These are phyloP conservation scores for Gymnopithys bicolor DNA, from an alignment of 2,797 vertebrate species.

Conservation along the genomic window DNA sequence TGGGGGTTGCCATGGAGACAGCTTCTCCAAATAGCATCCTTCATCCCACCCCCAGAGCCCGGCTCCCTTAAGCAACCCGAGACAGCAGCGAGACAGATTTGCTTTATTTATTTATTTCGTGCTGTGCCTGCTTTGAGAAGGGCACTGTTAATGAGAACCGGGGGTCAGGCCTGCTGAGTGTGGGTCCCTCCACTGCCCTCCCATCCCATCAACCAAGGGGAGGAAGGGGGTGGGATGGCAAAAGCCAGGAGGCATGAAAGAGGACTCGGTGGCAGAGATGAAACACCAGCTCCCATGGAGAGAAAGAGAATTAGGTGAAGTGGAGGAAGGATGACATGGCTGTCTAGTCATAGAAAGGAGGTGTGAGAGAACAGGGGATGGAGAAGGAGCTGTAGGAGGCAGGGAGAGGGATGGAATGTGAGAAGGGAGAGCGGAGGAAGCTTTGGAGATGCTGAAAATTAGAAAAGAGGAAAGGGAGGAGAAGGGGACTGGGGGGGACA, in stretches of 20 bases:
- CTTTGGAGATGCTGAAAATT: background rate
- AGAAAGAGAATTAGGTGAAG: background rate
- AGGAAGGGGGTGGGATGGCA: background rate
- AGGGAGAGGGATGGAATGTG: background rate
- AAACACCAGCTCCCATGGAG: fast-evolving
- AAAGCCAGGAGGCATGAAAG: background rate
- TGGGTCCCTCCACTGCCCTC: background rate
- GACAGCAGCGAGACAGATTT: conserved; percentile 60
- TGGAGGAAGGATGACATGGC: background rate
- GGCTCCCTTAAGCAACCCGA: conserved; percentile 63
- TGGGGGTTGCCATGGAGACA: conserved; percentile 68
- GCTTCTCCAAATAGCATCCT: conserved; percentile 73
- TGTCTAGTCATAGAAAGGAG: background rate
- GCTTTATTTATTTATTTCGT: conserved; percentile 37
- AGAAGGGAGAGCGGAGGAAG: background rate
- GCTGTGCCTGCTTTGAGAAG: conserved; percentile 8
- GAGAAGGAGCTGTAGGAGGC: background rate
- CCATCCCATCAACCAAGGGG: background rate
- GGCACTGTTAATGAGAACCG: background rate
- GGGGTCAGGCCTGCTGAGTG: background rate
- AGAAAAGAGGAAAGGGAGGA: background rate
- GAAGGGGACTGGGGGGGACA: background rate
- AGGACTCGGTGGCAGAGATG: background rate
- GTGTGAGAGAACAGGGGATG: background rate
- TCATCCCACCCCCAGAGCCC: conserved; percentile 30